Base-by-base conservation (phyloP, 2,888 invertebrate species). In the Lepetodrilus schrolli region DNA sequence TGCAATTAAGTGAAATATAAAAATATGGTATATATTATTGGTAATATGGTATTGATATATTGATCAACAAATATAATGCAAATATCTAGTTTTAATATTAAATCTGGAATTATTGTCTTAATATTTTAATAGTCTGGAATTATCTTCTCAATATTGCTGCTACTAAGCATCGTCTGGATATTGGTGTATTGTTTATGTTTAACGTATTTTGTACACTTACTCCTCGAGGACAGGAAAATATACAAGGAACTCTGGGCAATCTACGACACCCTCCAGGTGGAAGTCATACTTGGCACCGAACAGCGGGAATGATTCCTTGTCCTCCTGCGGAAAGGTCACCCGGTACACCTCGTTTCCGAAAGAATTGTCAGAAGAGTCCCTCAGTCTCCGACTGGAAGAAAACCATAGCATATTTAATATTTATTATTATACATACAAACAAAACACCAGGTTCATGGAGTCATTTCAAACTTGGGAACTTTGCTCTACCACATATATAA, bases 191-290 rank as follows among this genome's bases (percentile, higher is more conserved):
- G n/a, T n/a, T n/a, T n/a, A n/a, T n/a, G n/a, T n/a, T n/a, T n/a
- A n/a, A n/a, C n/a, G n/a, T n/a, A n/a, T 5, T 3, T 43, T 7
- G 10, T 43, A 5, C 2, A 80, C 87, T 78, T 78, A 89, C 88
- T 89, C 87, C 80, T 88, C 93, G 72, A 99, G 92, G 3, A 95
- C 93, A 20, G 97, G 96, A 91, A 98, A 96, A 91, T 99, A 94
- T 17, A 99, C 97, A 74, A 99, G 92, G 92, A 98, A 99, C 90
- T 99, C 99, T 0, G 99, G 99, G 90, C 99, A 99, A 90, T 99
- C 95, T 0, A 99, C 99, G 5, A 97, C 97, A 43, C 96, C 98
- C 88, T 99, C 97, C 82, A 99, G 92, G 87, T 95, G 94, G 90
- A 99, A 99, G 91, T 97, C 94, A 92, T 99, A 99, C 89, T 96